These are phyloP conservation scores for Tichodroma muraria DNA, from an alignment of 2,113 vertebrate species.

Conservation along the genomic window DNA sequence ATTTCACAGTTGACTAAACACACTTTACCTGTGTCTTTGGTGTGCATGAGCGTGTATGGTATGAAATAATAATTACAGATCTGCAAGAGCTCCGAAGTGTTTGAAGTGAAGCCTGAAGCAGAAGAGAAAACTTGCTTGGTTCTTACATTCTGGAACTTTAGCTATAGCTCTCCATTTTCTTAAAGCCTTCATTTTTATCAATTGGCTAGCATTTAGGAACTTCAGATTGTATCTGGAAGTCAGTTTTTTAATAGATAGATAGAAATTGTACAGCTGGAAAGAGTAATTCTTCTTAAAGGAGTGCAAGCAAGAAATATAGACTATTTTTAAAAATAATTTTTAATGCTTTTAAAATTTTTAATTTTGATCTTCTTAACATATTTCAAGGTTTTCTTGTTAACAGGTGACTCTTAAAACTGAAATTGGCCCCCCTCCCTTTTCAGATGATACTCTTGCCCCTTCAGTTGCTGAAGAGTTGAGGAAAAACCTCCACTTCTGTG, in stretches of 20 bases:
- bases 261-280: neutral
- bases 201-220: neutral
- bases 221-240: neutral
- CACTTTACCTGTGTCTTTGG: neutral
- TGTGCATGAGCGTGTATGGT: accelerated
- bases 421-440: neutral
- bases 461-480: neutral
- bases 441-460: neutral
- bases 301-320: neutral
- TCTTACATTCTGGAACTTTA: neutral
- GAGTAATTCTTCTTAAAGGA: neutral
- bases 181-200: neutral
- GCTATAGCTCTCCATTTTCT: neutral
- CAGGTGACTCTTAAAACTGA: neutral
- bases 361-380: neutral
- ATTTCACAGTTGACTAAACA: neutral
- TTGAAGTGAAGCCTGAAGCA: neutral
- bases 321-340: neutral
- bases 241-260: neutral
- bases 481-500: neutral
- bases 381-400: neutral
- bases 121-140: neutral
- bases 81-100: neutral
- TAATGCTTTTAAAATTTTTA: too few species aligned
- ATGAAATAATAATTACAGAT: neutral